Evolutionary conservation across 2,797 vertebrate genomes (phyloP).

Genomic region (Pterois miles): DNA sequence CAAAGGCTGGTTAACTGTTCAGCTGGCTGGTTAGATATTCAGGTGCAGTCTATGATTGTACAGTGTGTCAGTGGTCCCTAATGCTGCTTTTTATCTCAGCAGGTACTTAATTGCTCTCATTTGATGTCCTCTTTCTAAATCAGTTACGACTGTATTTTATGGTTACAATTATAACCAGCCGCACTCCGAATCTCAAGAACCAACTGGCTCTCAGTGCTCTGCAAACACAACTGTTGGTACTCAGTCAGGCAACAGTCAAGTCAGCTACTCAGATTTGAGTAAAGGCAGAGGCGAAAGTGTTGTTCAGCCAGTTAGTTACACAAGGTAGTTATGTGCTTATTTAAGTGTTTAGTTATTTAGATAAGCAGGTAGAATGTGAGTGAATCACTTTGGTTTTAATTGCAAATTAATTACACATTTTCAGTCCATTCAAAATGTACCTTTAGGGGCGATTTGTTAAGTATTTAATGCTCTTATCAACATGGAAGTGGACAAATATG

Average conservation of each 20-base stretch:
- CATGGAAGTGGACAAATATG: too few relatives aligned
- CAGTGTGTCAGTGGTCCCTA: neutral
- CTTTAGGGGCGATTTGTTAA: too few relatives aligned
- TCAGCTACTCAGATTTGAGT: neutral
- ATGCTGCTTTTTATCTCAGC: slow-evolving; percentile 11
- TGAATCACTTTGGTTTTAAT: neutral
- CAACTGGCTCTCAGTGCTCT: neutral
- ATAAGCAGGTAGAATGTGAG: neutral
- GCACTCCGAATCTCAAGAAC: neutral
- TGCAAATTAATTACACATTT: too few relatives aligned
- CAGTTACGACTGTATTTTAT: neutral
- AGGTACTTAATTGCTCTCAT: slow-evolving; percentile 10
- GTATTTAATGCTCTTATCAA: too few relatives aligned
- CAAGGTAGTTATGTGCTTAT: neutral
- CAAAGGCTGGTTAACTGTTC: slow-evolving; percentile 24
- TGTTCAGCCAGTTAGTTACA: slow-evolving; percentile 10
- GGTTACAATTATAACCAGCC: slow-evolving; percentile 2
- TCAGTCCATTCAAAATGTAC: too few relatives aligned
- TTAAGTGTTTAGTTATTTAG: neutral
- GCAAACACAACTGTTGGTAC: slow-evolving; percentile 5
- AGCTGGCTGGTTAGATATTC: slow-evolving; percentile 24
- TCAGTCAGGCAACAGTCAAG: neutral
- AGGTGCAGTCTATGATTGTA: neutral
- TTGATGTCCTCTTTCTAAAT: slow-evolving; percentile 7
- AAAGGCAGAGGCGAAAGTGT: neutral